phyloP scores from a whole-genome alignment of 2,888 invertebrate species.

The Cynaeus angustus region DNA sequence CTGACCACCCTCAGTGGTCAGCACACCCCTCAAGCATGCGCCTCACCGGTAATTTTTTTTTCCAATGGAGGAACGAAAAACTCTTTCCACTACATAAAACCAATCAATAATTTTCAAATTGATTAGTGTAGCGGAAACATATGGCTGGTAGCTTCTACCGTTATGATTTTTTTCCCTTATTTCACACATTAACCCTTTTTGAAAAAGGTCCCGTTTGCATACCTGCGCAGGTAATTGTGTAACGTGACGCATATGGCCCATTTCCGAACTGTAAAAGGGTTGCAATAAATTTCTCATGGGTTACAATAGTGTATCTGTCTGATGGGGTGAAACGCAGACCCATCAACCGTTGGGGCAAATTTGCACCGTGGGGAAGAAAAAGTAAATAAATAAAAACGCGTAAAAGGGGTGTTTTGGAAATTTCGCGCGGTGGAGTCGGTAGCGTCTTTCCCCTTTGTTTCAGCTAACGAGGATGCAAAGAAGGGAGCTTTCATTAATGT shows the following conservation, averaged over 20 bases:
- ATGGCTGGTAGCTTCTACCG: conserved; percentile 48
- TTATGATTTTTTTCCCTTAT: conserved; percentile 56
- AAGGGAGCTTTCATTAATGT: conserved; percentile 65
- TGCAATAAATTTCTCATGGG: conserved; percentile 62
- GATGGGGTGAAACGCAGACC: conserved; percentile 20
- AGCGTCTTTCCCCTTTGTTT: conserved; percentile 33
- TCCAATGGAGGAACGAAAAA: conserved; percentile 43
- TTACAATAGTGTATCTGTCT: conserved; percentile 52
- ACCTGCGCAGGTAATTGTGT: conserved; percentile 59
- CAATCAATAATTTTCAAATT: conserved; percentile 65
- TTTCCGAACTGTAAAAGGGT: conserved; percentile 60
- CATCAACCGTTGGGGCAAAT: conserved; percentile 36
- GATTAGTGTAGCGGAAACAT: conserved; percentile 66
- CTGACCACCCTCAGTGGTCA: conserved; percentile 68
- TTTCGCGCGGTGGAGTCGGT: no score
- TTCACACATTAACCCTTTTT: conserved; percentile 63
- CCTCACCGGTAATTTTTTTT: conserved; percentile 55
- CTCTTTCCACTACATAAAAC: conserved; percentile 65
- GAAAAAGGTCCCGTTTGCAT: conserved; percentile 51
- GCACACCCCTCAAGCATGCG: conserved; percentile 59
- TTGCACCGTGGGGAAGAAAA: conserved; percentile 3
- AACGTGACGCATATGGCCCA: conserved; percentile 62
- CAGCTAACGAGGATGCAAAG: conserved; percentile 55
- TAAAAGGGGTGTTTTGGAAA: not conserved
- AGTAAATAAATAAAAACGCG: not conserved